A percentile compares a stretch with the other conserved stretches of the same genome.
These are phyloP conservation scores for Helicoverpa zea DNA, from an alignment of 1,140 invertebrate species.

Conservation along the genomic window DNA sequence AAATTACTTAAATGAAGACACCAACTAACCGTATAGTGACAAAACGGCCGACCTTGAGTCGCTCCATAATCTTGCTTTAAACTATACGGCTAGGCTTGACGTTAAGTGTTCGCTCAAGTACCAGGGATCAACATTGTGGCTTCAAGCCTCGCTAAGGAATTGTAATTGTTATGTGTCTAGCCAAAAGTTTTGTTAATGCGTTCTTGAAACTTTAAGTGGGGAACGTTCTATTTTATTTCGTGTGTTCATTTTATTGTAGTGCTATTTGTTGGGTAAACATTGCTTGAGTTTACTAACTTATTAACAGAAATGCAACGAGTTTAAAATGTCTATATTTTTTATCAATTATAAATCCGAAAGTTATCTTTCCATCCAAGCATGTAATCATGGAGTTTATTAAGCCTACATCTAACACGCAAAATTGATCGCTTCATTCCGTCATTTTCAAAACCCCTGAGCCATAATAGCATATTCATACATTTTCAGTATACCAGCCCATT, in stretches of 20 bases:
- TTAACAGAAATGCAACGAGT: too few relatives aligned
- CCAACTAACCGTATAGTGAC: slow-evolving; percentile 33
- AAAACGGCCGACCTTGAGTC: slow-evolving; percentile 35
- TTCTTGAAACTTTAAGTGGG: slow-evolving; percentile 8
- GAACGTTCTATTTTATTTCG: too few relatives aligned
- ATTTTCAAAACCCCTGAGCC: too few relatives aligned
- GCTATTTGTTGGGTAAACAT: too few relatives aligned
- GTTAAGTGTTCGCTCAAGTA: slow-evolving; percentile 32
- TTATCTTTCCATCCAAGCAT: too few relatives aligned
- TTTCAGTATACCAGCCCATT: neutral
- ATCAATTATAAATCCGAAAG: too few relatives aligned
- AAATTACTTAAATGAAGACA: slow-evolving; percentile 33
- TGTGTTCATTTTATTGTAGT: too few relatives aligned
- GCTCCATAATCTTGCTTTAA: slow-evolving; percentile 43
- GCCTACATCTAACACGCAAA: too few relatives aligned
- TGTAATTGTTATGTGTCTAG: slow-evolving; percentile 28
- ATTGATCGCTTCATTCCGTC: too few relatives aligned
- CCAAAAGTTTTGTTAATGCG: neutral
- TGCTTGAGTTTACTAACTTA: too few relatives aligned
- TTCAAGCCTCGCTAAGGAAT: slow-evolving; percentile 6
- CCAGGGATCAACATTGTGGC: slow-evolving; percentile 10
- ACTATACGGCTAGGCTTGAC: slow-evolving; percentile 35
- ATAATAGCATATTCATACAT: neutral
- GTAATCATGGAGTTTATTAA: too few relatives aligned
- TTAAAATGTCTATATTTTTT: too few relatives aligned